Base-by-base conservation (phyloP, 1,140 invertebrate species). In the Sweltsa coloradensis region DNA sequence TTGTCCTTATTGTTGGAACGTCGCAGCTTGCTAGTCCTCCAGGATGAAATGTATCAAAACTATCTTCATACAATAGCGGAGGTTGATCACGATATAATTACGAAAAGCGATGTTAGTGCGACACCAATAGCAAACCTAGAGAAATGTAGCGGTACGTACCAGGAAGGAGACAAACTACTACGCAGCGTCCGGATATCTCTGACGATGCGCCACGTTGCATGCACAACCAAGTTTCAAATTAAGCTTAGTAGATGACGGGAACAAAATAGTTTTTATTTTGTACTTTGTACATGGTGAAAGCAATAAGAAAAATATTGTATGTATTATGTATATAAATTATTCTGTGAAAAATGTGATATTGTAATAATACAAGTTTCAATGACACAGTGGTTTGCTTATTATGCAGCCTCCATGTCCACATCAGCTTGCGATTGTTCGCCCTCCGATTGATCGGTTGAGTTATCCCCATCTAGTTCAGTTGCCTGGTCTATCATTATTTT, bases 191-290 rank as follows among this genome's bases (percentile, higher is more conserved):
- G 93, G 60, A 68, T 97, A 51, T 97, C 93, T 5, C 66, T 97
- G 25, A 98, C 94, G 29, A 94, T 97, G 50, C 76, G 93, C 62
- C 80, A 92, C 75, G 91, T 96, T 6, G 89, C 89, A 45, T 93
- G 90, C 72, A 84, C 85, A 41, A 75, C 78, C 54, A 91, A 87
- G 75, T 71, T 83, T 60, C 84, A 74, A 67, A 65, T 85, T 57
- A 76, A 71, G 60, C 65, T 75, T 63, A 61, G 63, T 54, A 63
- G 58, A 58, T 63, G n/a, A n/a, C n/a, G n/a, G n/a, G n/a, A n/a
- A n/a, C n/a, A n/a, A n/a, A n/a, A n/a, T n/a, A n/a, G n/a, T n/a
- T n/a, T n/a, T n/a, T n/a, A n/a, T n/a, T n/a, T n/a, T n/a, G n/a
- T n/a, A n/a, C n/a, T n/a, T n/a, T n/a, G n/a, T n/a, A n/a, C n/a